Conservation (phyloP, 2,113 vertebrate species). For the Forbesichthys papilliferus region DNA sequence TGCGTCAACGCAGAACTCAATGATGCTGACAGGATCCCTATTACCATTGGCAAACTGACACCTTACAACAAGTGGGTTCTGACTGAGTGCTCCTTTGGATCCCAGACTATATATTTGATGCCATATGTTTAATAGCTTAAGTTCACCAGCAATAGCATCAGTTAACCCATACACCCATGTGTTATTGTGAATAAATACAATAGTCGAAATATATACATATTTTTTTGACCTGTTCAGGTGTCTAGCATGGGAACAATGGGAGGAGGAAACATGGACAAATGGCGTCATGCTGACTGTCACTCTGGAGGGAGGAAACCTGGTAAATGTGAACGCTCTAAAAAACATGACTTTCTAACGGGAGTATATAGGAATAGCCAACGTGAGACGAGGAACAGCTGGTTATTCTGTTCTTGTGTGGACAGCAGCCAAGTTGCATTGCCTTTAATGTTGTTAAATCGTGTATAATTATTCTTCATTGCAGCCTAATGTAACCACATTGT, state of each 20-base stretch:
- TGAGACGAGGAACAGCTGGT: background rate
- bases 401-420: too few relatives aligned
- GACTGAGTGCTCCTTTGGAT: background rate
- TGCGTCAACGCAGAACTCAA: slow-evolving; percentile 70
- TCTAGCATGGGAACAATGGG: slow-evolving; percentile 76
- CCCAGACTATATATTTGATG: too few relatives aligned
- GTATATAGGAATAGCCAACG: background rate
- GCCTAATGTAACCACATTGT: background rate
- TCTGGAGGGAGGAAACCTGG: slow-evolving; percentile 62
- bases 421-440: too few relatives aligned
- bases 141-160: too few relatives aligned
- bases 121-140: too few relatives aligned
- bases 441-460: too few relatives aligned
- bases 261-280: slow-evolving; percentile 70
- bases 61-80: slow-evolving; percentile 70
- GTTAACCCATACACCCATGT: too few relatives aligned
- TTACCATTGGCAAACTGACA: slow-evolving; percentile 74
- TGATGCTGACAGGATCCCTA: slow-evolving; percentile 54
- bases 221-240: slow-evolving; percentile 56
- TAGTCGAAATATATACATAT: background rate
- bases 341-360: background rate
- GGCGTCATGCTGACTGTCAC: slow-evolving; percentile 57
- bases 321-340: slow-evolving; percentile 7
- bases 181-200: background rate
- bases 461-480: background rate